These are phyloP conservation scores for Anser brachyrhynchus DNA, from an alignment of 2,113 vertebrate genomes.

Conservation along the genomic window DNA sequence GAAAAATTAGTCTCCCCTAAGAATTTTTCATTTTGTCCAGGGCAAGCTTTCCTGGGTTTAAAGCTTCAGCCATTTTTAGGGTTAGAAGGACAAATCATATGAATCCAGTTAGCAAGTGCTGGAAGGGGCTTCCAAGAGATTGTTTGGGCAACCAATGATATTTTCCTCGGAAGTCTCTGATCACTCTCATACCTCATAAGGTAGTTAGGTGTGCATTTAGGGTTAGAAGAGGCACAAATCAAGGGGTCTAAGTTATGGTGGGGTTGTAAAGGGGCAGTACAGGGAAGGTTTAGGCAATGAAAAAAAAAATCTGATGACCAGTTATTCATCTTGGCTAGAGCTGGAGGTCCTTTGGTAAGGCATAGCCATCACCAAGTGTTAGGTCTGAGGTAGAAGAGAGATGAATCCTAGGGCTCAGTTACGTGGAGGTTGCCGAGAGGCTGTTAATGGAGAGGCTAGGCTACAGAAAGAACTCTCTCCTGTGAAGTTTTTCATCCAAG, in stretches of 20 bases:
- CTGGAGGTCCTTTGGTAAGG: background rate
- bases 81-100: background rate
- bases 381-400: background rate
- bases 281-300: background rate
- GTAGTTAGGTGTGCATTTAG: background rate
- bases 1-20: background rate
- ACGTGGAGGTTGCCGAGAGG: background rate
- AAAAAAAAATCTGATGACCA: background rate
- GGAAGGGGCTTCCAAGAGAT: background rate
- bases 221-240: background rate
- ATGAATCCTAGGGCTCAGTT: background rate
- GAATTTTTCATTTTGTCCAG: background rate
- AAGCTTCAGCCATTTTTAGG: background rate
- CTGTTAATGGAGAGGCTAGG: background rate
- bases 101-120: background rate
- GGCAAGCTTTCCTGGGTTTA: background rate
- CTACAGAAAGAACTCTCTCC: background rate
- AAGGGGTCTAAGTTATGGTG: fast-evolving
- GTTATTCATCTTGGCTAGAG: background rate
- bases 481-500: background rate
- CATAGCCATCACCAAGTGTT: background rate
- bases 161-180: background rate
- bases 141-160: background rate
- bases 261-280: background rate
- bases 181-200: background rate